Evolutionary conservation across 2,888 invertebrate species (phyloP), one percentile per base, ranked within the genome.

Genomic region (Epinotia demarniana): DNA sequence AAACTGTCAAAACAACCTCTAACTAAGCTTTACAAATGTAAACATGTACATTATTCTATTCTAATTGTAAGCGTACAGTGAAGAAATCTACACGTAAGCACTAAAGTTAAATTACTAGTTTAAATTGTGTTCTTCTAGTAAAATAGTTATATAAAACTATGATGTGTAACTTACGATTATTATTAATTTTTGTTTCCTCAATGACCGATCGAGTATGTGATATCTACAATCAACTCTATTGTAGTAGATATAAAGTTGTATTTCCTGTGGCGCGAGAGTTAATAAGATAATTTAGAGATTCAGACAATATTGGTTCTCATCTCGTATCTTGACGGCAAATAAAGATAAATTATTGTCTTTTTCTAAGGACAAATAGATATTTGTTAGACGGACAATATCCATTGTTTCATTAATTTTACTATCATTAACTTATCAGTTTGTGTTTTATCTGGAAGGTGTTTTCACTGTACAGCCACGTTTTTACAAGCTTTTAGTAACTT

Each of bases 291-390:
- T 72, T 46, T 23, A 33, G 43, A 58, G n/a, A 18, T 46, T 58
- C 66, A 61, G 68, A 71, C 70, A 70, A 70, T 71, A 75, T 43
- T 71, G n/a, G 75, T 66, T 53, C 71, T 66, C 70, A 75, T 71
- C 75, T 75, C 43, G 5, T 75, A 75, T 75, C 74, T 67, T 27
- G 23, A 46, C 58, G 23, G 58, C 1, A 43, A 39, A 68, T 43
- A 23, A 16, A 60, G 60, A 69, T 69, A 69, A 69, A 39, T 43
- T 16, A 58, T 58, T 39, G 69, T 13, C 46, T 16, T 60, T 60
- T 58, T 46, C 58, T n/a, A 43, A 69, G 23, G 23, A 69, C 69
- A 69, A 69, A 69, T 60, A 27, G 18, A n/a, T 69, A 60, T 46
- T 57, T 69, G 46, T 69, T 60, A 46, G 23, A 43, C 11, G 13